Conservation (phyloP, 53 echinoderm and acorn worm genomes). For the Holothuria leucospilota region DNA sequence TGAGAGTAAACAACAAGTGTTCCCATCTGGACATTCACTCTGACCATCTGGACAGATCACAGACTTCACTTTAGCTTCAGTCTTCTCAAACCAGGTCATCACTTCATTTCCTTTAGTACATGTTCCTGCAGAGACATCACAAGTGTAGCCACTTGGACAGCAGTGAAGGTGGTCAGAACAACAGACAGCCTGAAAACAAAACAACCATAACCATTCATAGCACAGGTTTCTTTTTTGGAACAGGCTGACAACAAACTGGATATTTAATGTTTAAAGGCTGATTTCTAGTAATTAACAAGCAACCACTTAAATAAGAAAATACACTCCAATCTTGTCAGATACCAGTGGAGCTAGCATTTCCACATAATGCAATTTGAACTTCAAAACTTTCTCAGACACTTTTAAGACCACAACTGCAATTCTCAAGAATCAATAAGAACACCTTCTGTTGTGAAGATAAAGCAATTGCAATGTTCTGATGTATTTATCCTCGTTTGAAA, state of each 20-base stretch:
- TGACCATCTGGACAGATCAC: conserved; percentile 54
- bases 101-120: conserved; percentile 50
- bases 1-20: conserved; percentile 63
- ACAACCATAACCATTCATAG: neutral
- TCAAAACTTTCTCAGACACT: no score
- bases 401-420: no score
- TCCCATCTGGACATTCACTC: conserved; percentile 64
- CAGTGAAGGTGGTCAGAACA: conserved; percentile 48
- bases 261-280: neutral
- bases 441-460: no score
- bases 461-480: no score
- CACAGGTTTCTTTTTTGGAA: neutral
- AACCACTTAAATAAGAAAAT: no score
- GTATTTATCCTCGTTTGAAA: no score
- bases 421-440: no score
- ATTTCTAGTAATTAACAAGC: no score
- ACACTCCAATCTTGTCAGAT: no score
- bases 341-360: no score
- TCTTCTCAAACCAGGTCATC: conserved; percentile 49
- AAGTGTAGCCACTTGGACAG: conserved; percentile 47
- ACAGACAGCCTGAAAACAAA: conserved; percentile 41
- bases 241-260: neutral
- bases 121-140: conserved; percentile 48
- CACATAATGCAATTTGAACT: no score
- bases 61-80: conserved; percentile 14